A percentile compares a stretch with the other conserved stretches of the same genome.
phyloP scores from a whole-genome alignment of 2,797 vertebrate species.

The Arnoldichthys spilopterus region DNA sequence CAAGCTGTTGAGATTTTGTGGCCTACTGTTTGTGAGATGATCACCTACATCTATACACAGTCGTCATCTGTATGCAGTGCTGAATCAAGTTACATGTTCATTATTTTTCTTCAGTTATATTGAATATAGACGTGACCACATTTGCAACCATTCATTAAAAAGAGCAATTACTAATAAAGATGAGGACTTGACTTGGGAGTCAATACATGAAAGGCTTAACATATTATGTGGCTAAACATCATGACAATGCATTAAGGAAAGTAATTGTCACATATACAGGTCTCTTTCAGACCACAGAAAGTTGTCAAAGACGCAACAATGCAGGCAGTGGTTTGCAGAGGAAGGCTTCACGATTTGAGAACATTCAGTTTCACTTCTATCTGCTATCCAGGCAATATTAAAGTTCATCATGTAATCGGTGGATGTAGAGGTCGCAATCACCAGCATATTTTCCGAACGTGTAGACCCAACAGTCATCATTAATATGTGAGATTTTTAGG shows the following conservation, averaged over 20 bases:
- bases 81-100: neutral
- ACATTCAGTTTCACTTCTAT: constrained; percentile 18
- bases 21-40: constrained; percentile 1
- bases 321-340: neutral
- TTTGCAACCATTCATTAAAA: neutral
- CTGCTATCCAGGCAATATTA: neutral
- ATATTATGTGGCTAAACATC: neutral
- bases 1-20: neutral
- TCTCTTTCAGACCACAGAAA: neutral
- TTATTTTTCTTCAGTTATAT: neutral
- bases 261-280: neutral
- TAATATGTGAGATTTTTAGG: neutral
- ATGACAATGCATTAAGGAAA: neutral
- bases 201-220: neutral
- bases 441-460: neutral
- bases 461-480: neutral
- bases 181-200: neutral
- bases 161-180: neutral
- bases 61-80: constrained; percentile 8
- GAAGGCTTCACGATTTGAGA: neutral
- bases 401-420: neutral
- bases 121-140: neutral
- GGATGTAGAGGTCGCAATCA: neutral
- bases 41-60: neutral
- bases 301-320: neutral